These are phyloP conservation scores for Ameiurus melas DNA, from an alignment of 2,113 vertebrate species.

Conservation along the genomic window DNA sequence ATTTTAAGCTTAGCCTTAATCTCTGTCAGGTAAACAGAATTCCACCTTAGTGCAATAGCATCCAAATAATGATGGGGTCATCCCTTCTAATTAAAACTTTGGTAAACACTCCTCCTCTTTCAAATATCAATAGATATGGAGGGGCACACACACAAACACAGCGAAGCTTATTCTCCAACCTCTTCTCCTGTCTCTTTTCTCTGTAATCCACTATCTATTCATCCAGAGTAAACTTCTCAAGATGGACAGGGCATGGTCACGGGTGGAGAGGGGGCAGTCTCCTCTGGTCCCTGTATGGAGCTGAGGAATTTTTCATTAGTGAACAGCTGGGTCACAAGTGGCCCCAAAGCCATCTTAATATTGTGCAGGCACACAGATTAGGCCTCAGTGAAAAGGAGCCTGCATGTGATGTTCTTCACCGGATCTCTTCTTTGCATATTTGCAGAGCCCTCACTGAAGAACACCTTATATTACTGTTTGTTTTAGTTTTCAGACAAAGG, in stretches of 20 bases:
- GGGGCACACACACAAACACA: conserved; percentile 71
- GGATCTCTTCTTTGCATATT: conserved; percentile 87
- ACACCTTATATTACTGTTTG: conserved; percentile 82
- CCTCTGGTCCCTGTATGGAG: conserved; percentile 84
- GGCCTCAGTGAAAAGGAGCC: conserved; percentile 73
- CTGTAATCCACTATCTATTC: conserved; percentile 96
- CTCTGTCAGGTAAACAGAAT: conserved; percentile 90
- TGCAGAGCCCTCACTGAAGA: conserved; percentile 84
- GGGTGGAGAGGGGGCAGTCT: conserved; percentile 76
- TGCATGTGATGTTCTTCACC: conserved; percentile 80
- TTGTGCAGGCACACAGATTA: conserved; percentile 83
- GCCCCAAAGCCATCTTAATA: conserved; percentile 95
- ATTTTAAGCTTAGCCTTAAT: conserved; percentile 82
- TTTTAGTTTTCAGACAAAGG: conserved; percentile 75
- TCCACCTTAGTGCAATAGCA: conserved; percentile 59
- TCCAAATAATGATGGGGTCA: conserved; percentile 89
- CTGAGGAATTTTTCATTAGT: conserved; percentile 99
- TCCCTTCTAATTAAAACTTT: conserved; percentile 97
- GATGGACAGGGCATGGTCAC: conserved; percentile 76
- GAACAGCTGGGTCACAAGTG: conserved; percentile 95
- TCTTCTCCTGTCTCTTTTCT: conserved; percentile 73
- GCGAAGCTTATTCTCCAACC: conserved; percentile 81
- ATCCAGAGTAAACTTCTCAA: conserved; percentile 90
- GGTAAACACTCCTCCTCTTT: conserved; percentile 91
- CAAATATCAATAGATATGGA: conserved; percentile 79